Evolutionary conservation across 2,113 vertebrate species (phyloP).

Genomic region (Pelecanoides urinatrix): DNA sequence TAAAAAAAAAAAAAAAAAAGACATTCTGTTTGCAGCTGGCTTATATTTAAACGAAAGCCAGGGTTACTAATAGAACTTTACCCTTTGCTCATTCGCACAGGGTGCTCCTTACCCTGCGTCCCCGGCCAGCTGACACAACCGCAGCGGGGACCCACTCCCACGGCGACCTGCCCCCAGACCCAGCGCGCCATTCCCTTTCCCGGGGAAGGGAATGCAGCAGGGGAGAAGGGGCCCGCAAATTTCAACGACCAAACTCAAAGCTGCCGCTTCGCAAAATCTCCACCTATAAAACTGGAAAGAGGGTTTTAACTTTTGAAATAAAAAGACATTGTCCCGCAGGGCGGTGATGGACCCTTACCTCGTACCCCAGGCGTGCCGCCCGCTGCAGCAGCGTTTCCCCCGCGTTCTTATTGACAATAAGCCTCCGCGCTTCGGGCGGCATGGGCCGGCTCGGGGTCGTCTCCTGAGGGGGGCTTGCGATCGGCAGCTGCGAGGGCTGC

Average conservation of each 20-base stretch:
- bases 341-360: conserved; percentile 74
- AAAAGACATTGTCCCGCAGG: fast-evolving
- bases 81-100: not conserved
- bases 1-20: not conserved
- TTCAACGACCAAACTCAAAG: not conserved
- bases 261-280: fast-evolving
- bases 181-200: fast-evolving
- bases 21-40: not conserved
- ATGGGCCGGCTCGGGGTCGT: conserved; percentile 86
- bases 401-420: conserved; percentile 98
- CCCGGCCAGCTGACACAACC: not conserved
- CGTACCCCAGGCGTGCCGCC: conserved; percentile 92
- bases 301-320: not conserved
- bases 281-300: not conserved
- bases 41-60: not conserved
- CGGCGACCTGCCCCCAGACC: not conserved
- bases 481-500: conserved; percentile 59
- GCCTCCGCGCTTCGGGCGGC: conserved; percentile 91
- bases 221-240: fast-evolving
- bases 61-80: not conserved
- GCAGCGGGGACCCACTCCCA: not conserved
- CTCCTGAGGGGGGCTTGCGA: conserved; percentile 66
- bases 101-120: not conserved
- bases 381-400: conserved; percentile 96
- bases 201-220: not conserved